Evolutionary conservation across 2,113 vertebrate species (phyloP), one percentile per base, ranked within the genome.

Genomic region (Tupaia chinensis): DNA sequence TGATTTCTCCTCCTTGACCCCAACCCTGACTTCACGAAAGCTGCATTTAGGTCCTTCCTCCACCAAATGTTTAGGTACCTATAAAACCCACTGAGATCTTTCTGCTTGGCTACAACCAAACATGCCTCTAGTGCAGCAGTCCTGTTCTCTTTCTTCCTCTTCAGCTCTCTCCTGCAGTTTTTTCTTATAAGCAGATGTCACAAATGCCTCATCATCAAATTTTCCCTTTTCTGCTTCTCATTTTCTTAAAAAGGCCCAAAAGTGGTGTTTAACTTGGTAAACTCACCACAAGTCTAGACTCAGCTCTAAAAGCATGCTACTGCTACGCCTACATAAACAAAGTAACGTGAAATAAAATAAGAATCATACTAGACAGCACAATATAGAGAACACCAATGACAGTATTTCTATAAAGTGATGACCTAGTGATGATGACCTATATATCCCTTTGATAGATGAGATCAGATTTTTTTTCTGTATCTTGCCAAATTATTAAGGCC

Each of bases 401-500:
- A 76, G 56, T 25, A 9, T n/a, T 22, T 76, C 85, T 81, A 72
- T 77, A 74, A 66, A 61, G 27, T 74, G 11, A 29, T 83, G 63
- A 60, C 29, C 4, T 89, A 60, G 74, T 23, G 65, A 92, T 23
- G 32, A 58, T 73, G 25, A 63, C 44, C 44, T 44, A 44, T 29
- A 72, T 3, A 86, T 87, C n/a, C n/a, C 53, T 93, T 60, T 83
- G 23, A 89, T 27, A 12, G 22, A 81, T 74, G 15, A 95, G 53
- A 79, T 13, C 29, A 32, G 34, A 34, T 60, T 60, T 87, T 60
- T 34, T 78, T 56, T 72, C 14, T 81, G 23, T 73, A 86, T 58
- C 86, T n/a, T 95, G 73, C 60, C 61, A 69, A 93, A 91, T 0
- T 92, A 25, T 22, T 95, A 68, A 86, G 73, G 27, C 56, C 58